A percentile compares a stretch with the other conserved stretches of the same genome.
These are phyloP conservation scores for Chiloscyllium plagiosum DNA, from an alignment of 2,113 vertebrate genomes.

Conservation along the genomic window DNA sequence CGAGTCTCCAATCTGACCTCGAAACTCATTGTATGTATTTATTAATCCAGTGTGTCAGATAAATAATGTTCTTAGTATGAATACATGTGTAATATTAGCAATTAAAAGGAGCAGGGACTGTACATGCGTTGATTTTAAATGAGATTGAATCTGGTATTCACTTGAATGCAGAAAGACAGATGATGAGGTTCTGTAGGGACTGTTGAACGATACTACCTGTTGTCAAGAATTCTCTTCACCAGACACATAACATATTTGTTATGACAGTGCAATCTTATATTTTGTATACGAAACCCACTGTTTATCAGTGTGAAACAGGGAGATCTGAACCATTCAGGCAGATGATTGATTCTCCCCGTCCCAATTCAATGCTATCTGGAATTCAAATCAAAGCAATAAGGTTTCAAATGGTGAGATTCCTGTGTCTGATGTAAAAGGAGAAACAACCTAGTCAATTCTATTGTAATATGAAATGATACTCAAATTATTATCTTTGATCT, in stretches of 20 bases:
- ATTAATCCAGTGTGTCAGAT: background rate
- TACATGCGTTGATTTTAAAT: background rate
- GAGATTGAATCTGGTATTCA: background rate
- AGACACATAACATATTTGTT: background rate
- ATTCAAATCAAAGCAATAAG: slow-evolving; percentile 26
- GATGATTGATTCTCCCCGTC: background rate
- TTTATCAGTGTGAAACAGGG: background rate
- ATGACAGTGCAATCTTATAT: background rate
- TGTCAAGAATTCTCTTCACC: background rate
- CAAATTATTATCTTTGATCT: slow-evolving; percentile 31
- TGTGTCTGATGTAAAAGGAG: background rate
- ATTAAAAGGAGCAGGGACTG: background rate
- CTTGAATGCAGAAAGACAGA: background rate
- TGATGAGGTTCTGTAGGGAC: background rate
- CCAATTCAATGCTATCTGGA: background rate
- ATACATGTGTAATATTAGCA: background rate
- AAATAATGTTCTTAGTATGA: background rate
- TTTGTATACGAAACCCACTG: background rate
- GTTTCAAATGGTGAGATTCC: background rate
- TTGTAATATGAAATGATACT: slow-evolving; percentile 20
- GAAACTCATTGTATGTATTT: background rate
- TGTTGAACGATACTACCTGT: background rate
- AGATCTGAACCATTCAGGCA: background rate
- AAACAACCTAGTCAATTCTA: slow-evolving; percentile 5
- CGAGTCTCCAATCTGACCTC: background rate